A percentile compares a stretch with the other conserved stretches of the same genome.
Conservation (phyloP, 2,888 invertebrate genomes). For the Schizotus pectinicornis region DNA sequence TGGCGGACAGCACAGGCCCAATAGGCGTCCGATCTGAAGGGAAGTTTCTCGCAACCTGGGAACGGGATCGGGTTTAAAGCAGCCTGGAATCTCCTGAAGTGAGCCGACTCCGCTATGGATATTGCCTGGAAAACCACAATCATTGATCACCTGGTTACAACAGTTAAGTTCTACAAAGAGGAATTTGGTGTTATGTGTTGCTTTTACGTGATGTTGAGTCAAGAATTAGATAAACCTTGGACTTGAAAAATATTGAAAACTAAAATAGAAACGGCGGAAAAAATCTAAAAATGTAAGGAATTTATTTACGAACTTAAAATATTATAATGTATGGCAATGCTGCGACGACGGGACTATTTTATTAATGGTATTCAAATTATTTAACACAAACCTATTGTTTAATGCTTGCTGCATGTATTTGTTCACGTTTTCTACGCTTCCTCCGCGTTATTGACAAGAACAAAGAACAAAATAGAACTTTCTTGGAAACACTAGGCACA, state of each 20-base stretch:
- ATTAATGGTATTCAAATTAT: too few relatives aligned
- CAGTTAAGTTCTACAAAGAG: background rate
- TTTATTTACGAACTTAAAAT: too few relatives aligned
- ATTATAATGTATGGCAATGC: too few relatives aligned
- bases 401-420: too few relatives aligned
- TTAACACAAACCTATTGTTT: too few relatives aligned
- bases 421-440: too few relatives aligned
- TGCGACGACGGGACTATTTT: too few relatives aligned
- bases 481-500: too few relatives aligned
- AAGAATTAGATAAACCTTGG: background rate
- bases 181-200: background rate
- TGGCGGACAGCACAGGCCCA: conserved; percentile 77
- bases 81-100: conserved; percentile 63
- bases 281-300: too few relatives aligned
- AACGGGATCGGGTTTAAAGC: conserved; percentile 65
- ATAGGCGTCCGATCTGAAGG: conserved; percentile 71
- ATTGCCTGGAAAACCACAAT: conserved; percentile 60
- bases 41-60: conserved; percentile 69
- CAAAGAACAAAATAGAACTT: too few relatives aligned
- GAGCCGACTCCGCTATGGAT: conserved; percentile 60
- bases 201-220: background rate
- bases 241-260: background rate
- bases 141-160: background rate
- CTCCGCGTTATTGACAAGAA: too few relatives aligned
- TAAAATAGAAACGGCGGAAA: background rate